Evolutionary conservation across 2,888 invertebrate species (phyloP).

Genomic region (Acrocera orbiculus): DNA sequence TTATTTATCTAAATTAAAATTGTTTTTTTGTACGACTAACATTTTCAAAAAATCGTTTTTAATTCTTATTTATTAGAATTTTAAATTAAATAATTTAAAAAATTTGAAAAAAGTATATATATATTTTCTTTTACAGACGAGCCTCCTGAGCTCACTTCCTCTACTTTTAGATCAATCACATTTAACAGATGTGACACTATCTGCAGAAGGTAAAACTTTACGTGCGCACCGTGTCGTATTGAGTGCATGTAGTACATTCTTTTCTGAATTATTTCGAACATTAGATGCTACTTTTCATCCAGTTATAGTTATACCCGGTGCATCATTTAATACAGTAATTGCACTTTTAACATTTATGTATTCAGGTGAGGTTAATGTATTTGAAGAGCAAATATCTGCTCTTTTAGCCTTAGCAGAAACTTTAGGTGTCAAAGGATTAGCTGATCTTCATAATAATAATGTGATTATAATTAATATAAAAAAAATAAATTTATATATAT

Average conservation of each 20-base stretch:
- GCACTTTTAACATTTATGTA: slow-evolving; percentile 75
- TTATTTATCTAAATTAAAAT: too few species aligned
- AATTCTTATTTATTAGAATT: too few species aligned
- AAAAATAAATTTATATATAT: background rate
- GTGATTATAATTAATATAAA: slow-evolving; percentile 32
- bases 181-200: slow-evolving; percentile 71
- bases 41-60: too few species aligned
- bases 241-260: slow-evolving; percentile 81
- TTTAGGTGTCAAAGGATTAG: slow-evolving; percentile 64
- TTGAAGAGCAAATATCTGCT: slow-evolving; percentile 58
- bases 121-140: slow-evolving; percentile 49
- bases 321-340: slow-evolving; percentile 31
- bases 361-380: slow-evolving; percentile 72
- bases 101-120: too few species aligned
- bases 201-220: slow-evolving; percentile 67
- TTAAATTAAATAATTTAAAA: too few species aligned
- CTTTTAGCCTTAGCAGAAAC: slow-evolving; percentile 61
- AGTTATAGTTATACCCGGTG: slow-evolving; percentile 30
- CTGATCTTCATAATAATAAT: slow-evolving; percentile 54
- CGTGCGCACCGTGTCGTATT: slow-evolving; percentile 72
- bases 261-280: slow-evolving; percentile 60
- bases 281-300: slow-evolving; percentile 29
- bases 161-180: slow-evolving; percentile 62
- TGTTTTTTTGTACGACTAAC: too few species aligned
- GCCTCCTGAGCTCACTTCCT: slow-evolving; percentile 58